Base-by-base conservation (phyloP, 2,888 invertebrate genomes). In the Celastrina argiolus region DNA sequence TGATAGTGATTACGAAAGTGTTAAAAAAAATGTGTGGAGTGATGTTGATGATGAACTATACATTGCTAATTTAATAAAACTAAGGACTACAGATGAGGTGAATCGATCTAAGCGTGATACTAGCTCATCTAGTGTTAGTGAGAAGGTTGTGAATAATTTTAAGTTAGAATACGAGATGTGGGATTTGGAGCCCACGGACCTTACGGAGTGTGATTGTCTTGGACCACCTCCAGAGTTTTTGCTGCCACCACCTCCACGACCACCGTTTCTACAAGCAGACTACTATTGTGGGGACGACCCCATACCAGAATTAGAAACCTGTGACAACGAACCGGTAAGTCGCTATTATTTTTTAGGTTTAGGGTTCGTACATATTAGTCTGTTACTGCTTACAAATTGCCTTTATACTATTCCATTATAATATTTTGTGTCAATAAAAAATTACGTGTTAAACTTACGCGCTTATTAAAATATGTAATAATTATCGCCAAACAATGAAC, bases 281-380 rank as follows among this genome's bases (percentile, higher is more conserved):
- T 93, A 93, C 76, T 94, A 94, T 79, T 95, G 95, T 81, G 93
- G 94, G 67, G 95, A 95, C 82, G 94, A 94, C 74, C 94, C 94
- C 61, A 92, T 95, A 76, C 92, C 94, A 66, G 94, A 94, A 76
- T 92, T 95, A 79, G 95, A 95, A 85, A 94, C 95, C 76, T 95
- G 95, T 85, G 94, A 95, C 82, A 94, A 94, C 76, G 93, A 94
- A 92, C 95, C 95, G 92, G 95, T 95, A 86, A 94, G 94, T 93
- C 26, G 59, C 5, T 16, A 41, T 28, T 41, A 41, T 42, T 12
- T n/a, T 58, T 36, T n/a, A 26, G 8, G n/a, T 51, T 22, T 16
- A 4, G 22, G 5, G 4, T 4, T 22, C 10, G 18, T 10, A 10
- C 10, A 4, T 45, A 18, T 45, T 7, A 4, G 18, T 2, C 10